Percentiles rank a stretch among this genome's conserved stretches.
phyloP scores from a whole-genome alignment of 2,888 invertebrate genomes.

The Agonopterix arenella region DNA sequence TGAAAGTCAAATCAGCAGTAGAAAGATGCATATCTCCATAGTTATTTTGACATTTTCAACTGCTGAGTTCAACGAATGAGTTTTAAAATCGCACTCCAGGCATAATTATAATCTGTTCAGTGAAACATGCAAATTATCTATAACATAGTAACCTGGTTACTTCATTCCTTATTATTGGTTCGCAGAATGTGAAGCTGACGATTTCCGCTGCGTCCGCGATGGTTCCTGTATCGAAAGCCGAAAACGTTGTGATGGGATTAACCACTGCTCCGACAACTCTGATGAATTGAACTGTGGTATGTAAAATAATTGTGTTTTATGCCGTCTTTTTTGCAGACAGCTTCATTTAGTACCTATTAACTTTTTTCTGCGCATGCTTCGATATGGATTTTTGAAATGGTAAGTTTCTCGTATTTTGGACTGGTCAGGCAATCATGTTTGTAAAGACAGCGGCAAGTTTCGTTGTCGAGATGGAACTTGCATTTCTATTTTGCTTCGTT shows the following conservation, averaged over 20 bases:
- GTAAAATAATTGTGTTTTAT: not conserved
- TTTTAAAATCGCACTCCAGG: too few species aligned
- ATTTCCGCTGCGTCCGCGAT: conserved; percentile 78
- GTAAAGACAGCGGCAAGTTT: conserved; percentile 76
- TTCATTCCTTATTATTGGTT: not conserved
- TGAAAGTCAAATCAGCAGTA: too few species aligned
- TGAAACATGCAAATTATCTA: not conserved
- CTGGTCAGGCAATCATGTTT: conserved; percentile 57
- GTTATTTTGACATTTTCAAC: too few species aligned
- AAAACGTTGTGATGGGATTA: conserved; percentile 75
- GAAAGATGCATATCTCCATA: too few species aligned
- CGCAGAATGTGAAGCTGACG: conserved; percentile 51
- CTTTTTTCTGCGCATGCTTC: conserved; percentile 37
- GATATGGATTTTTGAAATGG: conserved; percentile 29
- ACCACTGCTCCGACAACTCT: conserved; percentile 77
- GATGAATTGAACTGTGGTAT: conserved; percentile 76
- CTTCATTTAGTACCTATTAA: not conserved
- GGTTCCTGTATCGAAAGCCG: conserved; percentile 77
- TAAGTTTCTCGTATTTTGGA: conserved; percentile 46
- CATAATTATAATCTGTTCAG: not conserved
- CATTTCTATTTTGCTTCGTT: conserved; percentile 81
- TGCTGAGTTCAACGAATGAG: too few species aligned
- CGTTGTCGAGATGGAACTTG: conserved; percentile 86
- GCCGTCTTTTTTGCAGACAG: not conserved
- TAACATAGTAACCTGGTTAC: too few species aligned